Percentiles rank a stretch among this genome's conserved stretches.
phyloP scores from a whole-genome alignment of 1,140 invertebrate species.

The Dreissena polymorpha region DNA sequence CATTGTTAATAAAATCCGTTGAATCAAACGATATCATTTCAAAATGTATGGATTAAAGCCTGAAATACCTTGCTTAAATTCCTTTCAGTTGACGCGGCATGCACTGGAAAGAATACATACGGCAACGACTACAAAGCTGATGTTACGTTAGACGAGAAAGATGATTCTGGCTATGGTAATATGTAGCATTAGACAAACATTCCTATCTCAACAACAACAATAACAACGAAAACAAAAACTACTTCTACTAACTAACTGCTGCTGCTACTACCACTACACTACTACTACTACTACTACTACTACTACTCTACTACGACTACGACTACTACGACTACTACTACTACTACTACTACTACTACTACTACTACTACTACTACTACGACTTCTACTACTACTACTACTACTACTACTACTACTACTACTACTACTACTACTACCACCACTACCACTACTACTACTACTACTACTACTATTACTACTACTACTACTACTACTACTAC shows the following conservation, averaged over 20 bases:
- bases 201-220: background rate
- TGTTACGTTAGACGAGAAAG: too few species aligned
- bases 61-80: too few species aligned
- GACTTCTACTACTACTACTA: slow-evolving; percentile 10
- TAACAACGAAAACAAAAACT: background rate
- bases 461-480: slow-evolving; percentile 39
- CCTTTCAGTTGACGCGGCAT: too few species aligned
- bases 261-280: too few species aligned
- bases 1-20: too few species aligned
- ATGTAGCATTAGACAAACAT: background rate
- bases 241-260: too few species aligned
- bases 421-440: slow-evolving; percentile 30
- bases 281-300: background rate
- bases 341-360: slow-evolving; percentile 6
- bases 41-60: too few species aligned
- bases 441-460: slow-evolving; percentile 44
- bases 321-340: background rate
- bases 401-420: slow-evolving; percentile 34
- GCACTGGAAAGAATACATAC: too few species aligned
- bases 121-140: too few species aligned
- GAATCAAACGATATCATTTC: too few species aligned
- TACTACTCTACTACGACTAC: slow-evolving; percentile 3
- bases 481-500: slow-evolving; percentile 38
- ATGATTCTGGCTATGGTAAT: too few species aligned
- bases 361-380: slow-evolving; percentile 12